Evolutionary conservation across 2,797 vertebrate genomes (phyloP), one percentile per base, ranked within the genome.

Genomic region (Benthosema pterotum): DNA sequence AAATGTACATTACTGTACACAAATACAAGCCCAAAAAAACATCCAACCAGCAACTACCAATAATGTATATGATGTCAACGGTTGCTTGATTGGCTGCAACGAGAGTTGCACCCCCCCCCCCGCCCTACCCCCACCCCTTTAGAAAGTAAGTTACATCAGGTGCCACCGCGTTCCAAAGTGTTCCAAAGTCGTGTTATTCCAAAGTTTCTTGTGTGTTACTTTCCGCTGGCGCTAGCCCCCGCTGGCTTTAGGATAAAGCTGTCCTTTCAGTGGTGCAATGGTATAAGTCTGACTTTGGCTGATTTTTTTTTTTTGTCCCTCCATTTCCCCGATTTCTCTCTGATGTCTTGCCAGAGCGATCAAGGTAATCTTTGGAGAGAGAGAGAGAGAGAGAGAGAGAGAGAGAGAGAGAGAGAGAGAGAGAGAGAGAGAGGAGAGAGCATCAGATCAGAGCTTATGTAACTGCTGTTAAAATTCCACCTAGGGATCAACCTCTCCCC

Each of bases 281-380:
- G 74, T 77, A n/a, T n/a, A 11, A 47, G 25, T 7, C 19, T 42
- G 18, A 79, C 73, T 73, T 74, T 74, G 60, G 72, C 65, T 72
- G 61, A 52, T 69, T 77, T 78, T 48, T 25, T 61, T 54, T 69
- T 77, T 78, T 48, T 25, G 22, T 75, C 56, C 72, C 55, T 28
- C n/a, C 17, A 60, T 76, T 83, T 74, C 69, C 62, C 62, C 52
- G 63, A 66, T 82, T 84, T 78, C 48, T 67, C 63, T 87, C 71
- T 83, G 72, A 88, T 84, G 83, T 79, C 71, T 80, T 82, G 78
- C 83, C 84, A 88, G 71, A 78, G 86, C 78, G 83, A 86, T 88
- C 72, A 67, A 83, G 84, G 82, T 85, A 88, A 87, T 87, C 85
- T 85, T 72, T 59, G 48, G 54, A 59, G 73, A 75, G 60, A 79